Percentiles rank a stretch among this genome's conserved stretches.
These are phyloP conservation scores for Drosophila kuntzei DNA, from an alignment of 2,888 invertebrate genomes.

Conservation along the genomic window DNA sequence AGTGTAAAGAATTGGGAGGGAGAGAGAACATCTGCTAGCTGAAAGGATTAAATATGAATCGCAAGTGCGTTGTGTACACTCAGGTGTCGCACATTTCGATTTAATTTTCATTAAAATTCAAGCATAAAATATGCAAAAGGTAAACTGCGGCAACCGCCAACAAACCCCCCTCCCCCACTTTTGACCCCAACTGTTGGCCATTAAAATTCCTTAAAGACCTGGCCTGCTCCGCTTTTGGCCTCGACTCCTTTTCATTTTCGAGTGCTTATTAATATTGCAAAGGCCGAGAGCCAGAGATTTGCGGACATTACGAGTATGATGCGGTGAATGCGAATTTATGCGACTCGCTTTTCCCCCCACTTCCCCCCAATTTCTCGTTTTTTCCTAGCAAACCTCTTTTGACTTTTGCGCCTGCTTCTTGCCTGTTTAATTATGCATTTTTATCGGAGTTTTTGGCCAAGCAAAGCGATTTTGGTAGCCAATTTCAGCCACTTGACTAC, in stretches of 20 bases:
- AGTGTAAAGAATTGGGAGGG: neutral
- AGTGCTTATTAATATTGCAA: conserved; percentile 82
- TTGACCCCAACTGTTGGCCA: conserved; percentile 60
- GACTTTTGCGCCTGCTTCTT: conserved; percentile 10
- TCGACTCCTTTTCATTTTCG: conserved; percentile 81
- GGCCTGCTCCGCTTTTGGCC: conserved; percentile 15
- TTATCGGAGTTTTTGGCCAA: conserved; percentile 56
- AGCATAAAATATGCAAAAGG: conserved; percentile 80
- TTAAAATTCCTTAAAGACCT: conserved; percentile 82
- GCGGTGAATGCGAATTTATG: conserved; percentile 80
- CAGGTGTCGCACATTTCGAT: conserved; percentile 89
- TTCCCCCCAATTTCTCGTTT: conserved; percentile 2
- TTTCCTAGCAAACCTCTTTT: neutral
- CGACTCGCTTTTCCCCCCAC: conserved; percentile 24
- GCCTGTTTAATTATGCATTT: conserved; percentile 75
- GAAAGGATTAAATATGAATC: conserved; percentile 74
- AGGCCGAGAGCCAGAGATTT: conserved; percentile 69
- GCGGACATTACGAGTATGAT: conserved; percentile 73
- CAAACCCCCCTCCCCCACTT: neutral
- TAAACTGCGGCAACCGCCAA: conserved; percentile 68
- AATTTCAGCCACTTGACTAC: conserved; percentile 51
- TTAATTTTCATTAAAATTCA: conserved; percentile 86
- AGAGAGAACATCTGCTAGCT: conserved; percentile 29
- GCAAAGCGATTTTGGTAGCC: conserved; percentile 39
- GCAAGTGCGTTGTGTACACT: conserved; percentile 55